A percentile compares a stretch with the other conserved stretches of the same genome.
Evolutionary conservation across 2,797 vertebrate genomes (phyloP).

Genomic region (Hypotaenidia philippensis): DNA sequence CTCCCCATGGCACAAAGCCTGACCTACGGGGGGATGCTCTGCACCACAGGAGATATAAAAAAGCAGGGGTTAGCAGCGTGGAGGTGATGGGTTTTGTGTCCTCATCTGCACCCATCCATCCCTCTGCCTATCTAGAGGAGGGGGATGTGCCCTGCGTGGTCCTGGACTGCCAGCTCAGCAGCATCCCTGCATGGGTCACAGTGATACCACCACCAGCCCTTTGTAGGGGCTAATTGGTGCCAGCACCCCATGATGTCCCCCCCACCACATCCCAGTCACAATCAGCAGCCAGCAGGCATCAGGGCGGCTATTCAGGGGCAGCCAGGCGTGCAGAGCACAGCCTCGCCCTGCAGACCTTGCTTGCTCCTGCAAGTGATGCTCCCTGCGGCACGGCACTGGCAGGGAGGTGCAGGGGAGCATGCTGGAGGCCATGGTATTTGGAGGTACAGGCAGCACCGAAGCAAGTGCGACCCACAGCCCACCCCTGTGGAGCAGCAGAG

Average conservation of each 20-base stretch:
- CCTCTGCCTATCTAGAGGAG: background rate
- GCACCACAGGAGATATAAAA: background rate
- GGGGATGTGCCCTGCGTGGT: background rate
- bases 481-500: background rate
- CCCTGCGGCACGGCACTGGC: accelerated
- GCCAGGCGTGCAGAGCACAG: background rate
- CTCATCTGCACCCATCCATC: background rate
- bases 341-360: background rate
- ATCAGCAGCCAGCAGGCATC: background rate
- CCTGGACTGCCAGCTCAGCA: background rate
- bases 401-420: accelerated
- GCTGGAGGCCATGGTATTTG: background rate
- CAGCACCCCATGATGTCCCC: background rate
- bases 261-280: accelerated
- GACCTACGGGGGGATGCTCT: background rate
- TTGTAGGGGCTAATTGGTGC: background rate
- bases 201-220: background rate
- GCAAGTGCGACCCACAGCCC: background rate
- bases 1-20: accelerated
- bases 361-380: accelerated
- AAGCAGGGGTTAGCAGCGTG: background rate
- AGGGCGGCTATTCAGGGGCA: background rate
- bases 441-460: background rate
- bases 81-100: background rate
- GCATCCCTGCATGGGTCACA: background rate